phyloP scores from a whole-genome alignment of 2,888 invertebrate genomes.

The Carabus problematicus region DNA sequence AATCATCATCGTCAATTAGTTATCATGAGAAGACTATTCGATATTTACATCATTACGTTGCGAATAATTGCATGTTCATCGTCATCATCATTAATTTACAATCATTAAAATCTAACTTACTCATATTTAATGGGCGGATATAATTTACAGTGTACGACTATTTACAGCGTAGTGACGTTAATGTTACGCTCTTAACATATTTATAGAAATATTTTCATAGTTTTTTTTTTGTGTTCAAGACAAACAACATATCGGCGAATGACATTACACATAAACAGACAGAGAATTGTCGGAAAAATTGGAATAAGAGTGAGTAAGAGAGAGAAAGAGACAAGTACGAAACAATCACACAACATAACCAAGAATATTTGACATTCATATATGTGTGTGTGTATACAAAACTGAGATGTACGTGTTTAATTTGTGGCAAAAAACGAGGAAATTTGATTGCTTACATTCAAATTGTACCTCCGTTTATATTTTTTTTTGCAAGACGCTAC shows the following conservation, averaged over 20 bases:
- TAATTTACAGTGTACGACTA: slow-evolving; percentile 40
- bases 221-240: neutral
- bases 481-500: slow-evolving; percentile 12
- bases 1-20: no score
- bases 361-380: no score
- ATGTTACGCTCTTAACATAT: slow-evolving; percentile 18
- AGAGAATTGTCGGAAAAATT: neutral
- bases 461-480: slow-evolving; percentile 37
- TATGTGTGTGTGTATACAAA: no score
- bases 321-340: neutral
- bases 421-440: neutral
- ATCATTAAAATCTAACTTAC: slow-evolving; percentile 37
- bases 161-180: slow-evolving; percentile 36
- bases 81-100: slow-evolving; percentile 24
- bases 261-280: neutral
- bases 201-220: neutral
- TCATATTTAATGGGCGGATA: slow-evolving; percentile 41
- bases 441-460: slow-evolving; percentile 33
- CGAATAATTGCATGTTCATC: slow-evolving; percentile 18
- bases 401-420: no score
- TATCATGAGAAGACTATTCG: slow-evolving; percentile 21
- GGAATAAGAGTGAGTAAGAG: slow-evolving; percentile 11
- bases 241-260: slow-evolving; percentile 10
- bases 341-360: no score
- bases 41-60: slow-evolving; percentile 35